phyloP scores from a whole-genome alignment of 2,113 vertebrate species.

The Scytalopus superciliaris region DNA sequence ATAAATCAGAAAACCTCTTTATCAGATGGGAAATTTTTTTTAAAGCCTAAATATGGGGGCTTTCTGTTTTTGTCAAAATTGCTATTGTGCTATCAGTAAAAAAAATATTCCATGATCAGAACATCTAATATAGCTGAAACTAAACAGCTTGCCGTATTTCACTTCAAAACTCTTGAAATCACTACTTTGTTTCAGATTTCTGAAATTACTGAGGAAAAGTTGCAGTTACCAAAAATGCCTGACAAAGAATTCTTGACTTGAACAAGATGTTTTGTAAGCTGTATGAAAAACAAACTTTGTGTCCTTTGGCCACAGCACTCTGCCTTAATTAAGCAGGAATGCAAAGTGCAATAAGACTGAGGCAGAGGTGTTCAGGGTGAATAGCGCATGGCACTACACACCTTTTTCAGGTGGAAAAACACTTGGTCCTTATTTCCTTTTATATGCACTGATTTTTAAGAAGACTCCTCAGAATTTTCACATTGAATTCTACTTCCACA shows the following conservation, averaged over 20 bases:
- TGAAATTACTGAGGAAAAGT: neutral
- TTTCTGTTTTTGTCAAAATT: neutral
- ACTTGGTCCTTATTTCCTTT: neutral
- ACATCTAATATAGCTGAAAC: neutral
- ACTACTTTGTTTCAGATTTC: neutral
- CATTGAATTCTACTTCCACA: neutral
- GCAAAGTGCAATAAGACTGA: neutral
- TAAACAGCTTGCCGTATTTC: neutral
- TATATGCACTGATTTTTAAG: neutral
- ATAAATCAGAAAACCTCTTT: neutral
- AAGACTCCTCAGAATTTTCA: neutral
- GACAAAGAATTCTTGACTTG: neutral
- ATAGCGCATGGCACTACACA: neutral
- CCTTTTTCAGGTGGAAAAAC: neutral
- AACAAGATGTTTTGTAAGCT: neutral
- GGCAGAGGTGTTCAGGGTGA: neutral
- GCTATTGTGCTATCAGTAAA: neutral
- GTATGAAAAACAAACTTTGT: neutral
- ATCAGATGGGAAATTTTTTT: neutral
- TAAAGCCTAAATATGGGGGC: neutral
- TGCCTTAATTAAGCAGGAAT: neutral
- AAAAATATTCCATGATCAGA: neutral
- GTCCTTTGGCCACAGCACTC: neutral
- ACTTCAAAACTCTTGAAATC: neutral
- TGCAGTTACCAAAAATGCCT: neutral